phyloP scores from a whole-genome alignment of 2,888 invertebrate species.

The Diploptera punctata region DNA sequence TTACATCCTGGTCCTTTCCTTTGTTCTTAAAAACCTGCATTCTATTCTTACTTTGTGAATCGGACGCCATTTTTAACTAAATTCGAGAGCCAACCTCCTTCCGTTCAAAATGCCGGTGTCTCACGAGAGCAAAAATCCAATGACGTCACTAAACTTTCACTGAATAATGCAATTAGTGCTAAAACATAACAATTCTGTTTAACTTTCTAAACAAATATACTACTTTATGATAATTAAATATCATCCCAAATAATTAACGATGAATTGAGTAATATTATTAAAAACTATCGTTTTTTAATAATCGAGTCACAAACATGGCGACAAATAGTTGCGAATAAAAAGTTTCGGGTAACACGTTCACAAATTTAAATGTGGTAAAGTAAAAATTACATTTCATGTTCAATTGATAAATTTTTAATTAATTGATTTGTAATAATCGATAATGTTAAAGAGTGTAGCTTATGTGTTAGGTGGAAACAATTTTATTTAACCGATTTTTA shows the following conservation, averaged over 20 bases:
- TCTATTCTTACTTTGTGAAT: constrained; percentile 81
- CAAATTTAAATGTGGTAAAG: too few relatives aligned
- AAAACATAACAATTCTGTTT: constrained; percentile 11
- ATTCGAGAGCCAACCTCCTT: constrained; percentile 41
- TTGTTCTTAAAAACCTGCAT: constrained; percentile 97
- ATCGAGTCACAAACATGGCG: background rate
- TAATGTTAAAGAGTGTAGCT: too few relatives aligned
- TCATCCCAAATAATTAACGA: background rate
- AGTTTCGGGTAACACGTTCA: too few relatives aligned
- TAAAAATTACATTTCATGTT: too few relatives aligned
- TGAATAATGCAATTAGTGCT: background rate
- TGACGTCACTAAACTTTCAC: constrained; percentile 41
- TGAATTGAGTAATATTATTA: background rate
- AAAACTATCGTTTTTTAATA: background rate
- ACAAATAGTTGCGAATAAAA: background rate
- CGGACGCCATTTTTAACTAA: constrained; percentile 66
- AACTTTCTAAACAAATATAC: background rate
- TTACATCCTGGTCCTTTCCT: constrained; percentile 99
- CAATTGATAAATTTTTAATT: too few relatives aligned
- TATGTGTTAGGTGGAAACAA: too few relatives aligned
- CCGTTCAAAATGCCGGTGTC: constrained; percentile 45
- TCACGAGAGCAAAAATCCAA: constrained; percentile 33
- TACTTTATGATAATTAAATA: background rate
- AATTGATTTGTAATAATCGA: too few relatives aligned
- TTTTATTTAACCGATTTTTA: too few relatives aligned